Evolutionary conservation across 2,888 invertebrate genomes (phyloP), one percentile per base, ranked within the genome.

Genomic region (Xestoiulus laeticollis): DNA sequence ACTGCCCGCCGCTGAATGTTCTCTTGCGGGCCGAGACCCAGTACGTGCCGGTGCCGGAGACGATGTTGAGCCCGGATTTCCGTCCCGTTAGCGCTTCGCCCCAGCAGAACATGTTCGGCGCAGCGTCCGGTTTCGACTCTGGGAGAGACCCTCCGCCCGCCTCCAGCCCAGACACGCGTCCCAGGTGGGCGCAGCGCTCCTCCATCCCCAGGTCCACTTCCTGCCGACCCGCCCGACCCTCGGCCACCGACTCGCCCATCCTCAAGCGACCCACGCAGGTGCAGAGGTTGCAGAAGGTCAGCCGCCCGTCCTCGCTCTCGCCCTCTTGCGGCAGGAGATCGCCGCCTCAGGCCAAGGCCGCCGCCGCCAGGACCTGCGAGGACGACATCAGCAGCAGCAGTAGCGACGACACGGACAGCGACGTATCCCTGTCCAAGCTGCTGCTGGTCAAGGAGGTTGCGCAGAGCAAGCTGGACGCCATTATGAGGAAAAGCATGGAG

Each of bases 31-130:
- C 96, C 14, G 95, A 96, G 14, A 96, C 96, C 0, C 96, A 96
- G 92, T 95, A 96, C 93, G 96, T 97, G 0, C 97, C 96, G 0
- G 96, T 96, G 43, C 96, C 96, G 0, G 97, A 97, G 91, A 96
- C 96, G 0, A 93, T 97, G 1, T 96, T 96, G 95, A 96, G 96
- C 91, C 96, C 96, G 0, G 96, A 96, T 91, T 95, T 95, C 91
- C 94, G 92, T 59, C 93, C 93, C 32, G 85, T 87, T 1, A 87
- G 88, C 2, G 90, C 89, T 53, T 91, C 91, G 38, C 91, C 93
- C n/a, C 91, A 91, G 89, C 91, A 91, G 87, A 91, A 91, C 16
- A 90, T 87, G 87, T 85, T 89, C 88, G 53, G 82, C 22, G 78
- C 59, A 8, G 48, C 53, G 5, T 38, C 43, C 10, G 82, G 83